Base-by-base conservation (phyloP, 2,113 vertebrate species). In the Cervus canadensis region DNA sequence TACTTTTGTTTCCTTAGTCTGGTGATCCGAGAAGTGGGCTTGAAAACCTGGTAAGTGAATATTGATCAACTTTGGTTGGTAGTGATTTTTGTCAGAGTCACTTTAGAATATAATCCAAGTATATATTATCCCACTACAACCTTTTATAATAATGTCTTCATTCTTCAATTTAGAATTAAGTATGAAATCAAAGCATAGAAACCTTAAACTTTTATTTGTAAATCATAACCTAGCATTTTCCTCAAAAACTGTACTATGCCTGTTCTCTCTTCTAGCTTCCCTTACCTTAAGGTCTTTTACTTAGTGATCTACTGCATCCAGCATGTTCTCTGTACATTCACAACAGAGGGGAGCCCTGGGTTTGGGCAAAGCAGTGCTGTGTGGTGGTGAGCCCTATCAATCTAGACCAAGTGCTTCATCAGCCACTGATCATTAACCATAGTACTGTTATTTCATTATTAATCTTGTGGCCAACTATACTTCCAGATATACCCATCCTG, bases 1-100 rank as follows among this genome's bases (percentile, higher is more conserved):
- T 48, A 74, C 45, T 94, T 96, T 60, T 74, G 45, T 89, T 93
- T 87, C 57, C 89, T 94, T 71, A 85, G 52, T 25, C 92, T 89
- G 40, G 40, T 50, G 25, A 64, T 81, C 21, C 14, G 2, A 19
- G 30, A 85, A 23, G 13, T 57, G 28, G 43, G 2, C 13, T 87
- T 94, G 57, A 79, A 64, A 90, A n/a, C 12, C 23, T 85, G 7
- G 1, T 90, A 78, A 96, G 23, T 92, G 48, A 93, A 90, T 89
- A 89, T 33, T 85, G 43, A 93, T 94, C 78, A 90, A 62, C 19
- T 64, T 89, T 74, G 36, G 2, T 62, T 62, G 12, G 48, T 83
- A 62, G 19, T 87, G 50, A 88, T 50, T 95, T 93, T 82, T 89
- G 26, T 96, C 74, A 67, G 64, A 87, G 4, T 56, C 33, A 85